Conservation (phyloP, 2,113 vertebrate species). For the Macquaria ambigua region DNA sequence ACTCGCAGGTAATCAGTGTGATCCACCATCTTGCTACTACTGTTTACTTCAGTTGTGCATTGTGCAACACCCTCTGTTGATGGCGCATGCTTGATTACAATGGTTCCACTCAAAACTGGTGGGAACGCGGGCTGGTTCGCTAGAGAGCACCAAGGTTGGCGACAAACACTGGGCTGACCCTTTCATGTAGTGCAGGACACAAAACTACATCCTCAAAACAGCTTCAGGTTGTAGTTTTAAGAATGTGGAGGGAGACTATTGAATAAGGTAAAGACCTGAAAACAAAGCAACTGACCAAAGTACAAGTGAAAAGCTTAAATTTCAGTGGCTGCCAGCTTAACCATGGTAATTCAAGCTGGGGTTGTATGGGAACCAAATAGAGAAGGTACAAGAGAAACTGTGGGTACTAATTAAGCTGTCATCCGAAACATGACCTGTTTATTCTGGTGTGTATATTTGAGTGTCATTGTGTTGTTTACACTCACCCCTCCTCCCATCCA, state of each 20-base stretch:
- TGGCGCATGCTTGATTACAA: too few species aligned
- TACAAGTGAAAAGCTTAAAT: not conserved
- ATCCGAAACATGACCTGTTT: slow-evolving; percentile 27
- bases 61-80: too few species aligned
- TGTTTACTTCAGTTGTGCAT: too few species aligned
- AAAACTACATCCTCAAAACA: not conserved
- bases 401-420: slow-evolving; percentile 4
- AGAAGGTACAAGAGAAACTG: not conserved
- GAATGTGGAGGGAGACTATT: not conserved
- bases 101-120: too few species aligned
- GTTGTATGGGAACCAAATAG: not conserved
- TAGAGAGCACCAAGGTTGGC: too few species aligned
- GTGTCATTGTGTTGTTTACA: not conserved
- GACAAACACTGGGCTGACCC: not conserved
- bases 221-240: not conserved
- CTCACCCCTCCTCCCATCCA: not conserved
- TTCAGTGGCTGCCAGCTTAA: not conserved
- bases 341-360: not conserved
- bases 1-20: too few species aligned
- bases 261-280: not conserved
- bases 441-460: not conserved
- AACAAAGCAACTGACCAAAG: not conserved
- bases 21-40: too few species aligned
- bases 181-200: not conserved
- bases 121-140: too few species aligned